Percentiles rank a stretch among this genome's conserved stretches.
These are phyloP conservation scores for Phasianus colchicus DNA, from an alignment of 2,113 vertebrate species.

Conservation along the genomic window DNA sequence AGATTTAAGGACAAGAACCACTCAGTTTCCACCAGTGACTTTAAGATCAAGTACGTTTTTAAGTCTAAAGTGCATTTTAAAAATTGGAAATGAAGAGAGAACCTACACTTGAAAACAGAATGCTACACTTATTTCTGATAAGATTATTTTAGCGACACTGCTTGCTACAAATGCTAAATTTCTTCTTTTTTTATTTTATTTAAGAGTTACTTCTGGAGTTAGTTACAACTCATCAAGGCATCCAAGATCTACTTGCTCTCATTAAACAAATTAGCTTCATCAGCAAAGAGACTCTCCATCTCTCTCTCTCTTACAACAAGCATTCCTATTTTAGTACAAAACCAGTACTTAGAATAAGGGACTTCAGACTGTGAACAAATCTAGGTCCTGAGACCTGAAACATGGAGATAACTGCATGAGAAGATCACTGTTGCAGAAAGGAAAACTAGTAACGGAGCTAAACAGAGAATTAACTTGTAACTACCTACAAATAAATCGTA, in stretches of 20 bases:
- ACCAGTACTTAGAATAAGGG: background rate
- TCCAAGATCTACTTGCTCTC: background rate
- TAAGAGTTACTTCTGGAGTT: background rate
- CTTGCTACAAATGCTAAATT: background rate
- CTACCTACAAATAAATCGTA: background rate
- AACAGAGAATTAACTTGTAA: background rate
- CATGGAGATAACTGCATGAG: fast-evolving
- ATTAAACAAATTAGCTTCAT: background rate
- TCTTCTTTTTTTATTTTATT: background rate
- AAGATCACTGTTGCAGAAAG: background rate
- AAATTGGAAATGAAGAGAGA: slow-evolving; percentile 32
- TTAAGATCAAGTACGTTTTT: slow-evolving; percentile 32
- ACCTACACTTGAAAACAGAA: slow-evolving; percentile 15
- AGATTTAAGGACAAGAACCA: slow-evolving; percentile 18
- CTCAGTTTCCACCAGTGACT: background rate
- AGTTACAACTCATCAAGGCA: background rate
- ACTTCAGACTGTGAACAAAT: background rate
- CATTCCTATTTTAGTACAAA: background rate
- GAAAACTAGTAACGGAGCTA: background rate
- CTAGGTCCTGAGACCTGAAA: background rate
- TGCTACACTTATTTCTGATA: slow-evolving; percentile 30
- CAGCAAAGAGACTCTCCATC: background rate
- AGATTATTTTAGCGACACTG: slow-evolving; percentile 4
- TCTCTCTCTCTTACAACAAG: background rate
- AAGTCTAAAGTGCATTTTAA: slow-evolving; percentile 50